phyloP scores from a whole-genome alignment of 1,140 invertebrate genomes.

The Drosophila trapezifrons region DNA sequence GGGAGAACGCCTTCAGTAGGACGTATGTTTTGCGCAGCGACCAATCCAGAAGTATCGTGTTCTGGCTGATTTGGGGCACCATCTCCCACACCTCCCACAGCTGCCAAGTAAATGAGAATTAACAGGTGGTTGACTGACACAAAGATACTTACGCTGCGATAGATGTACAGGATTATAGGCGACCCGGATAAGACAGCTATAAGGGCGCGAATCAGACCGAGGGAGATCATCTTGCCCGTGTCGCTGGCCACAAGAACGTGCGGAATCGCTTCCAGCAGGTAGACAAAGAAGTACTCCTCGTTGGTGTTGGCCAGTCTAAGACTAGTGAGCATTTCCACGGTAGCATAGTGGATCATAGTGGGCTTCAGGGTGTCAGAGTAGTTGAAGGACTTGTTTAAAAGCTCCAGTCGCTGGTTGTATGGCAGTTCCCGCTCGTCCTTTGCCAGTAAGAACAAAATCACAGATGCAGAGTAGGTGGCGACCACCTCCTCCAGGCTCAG shows the following conservation, averaged over 20 bases:
- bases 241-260: constrained; percentile 62
- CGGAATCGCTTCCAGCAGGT: constrained; percentile 52
- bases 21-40: constrained; percentile 40
- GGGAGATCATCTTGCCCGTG: constrained; percentile 62
- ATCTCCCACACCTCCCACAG: constrained; percentile 59
- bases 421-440: constrained; percentile 1
- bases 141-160: constrained; percentile 51
- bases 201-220: constrained; percentile 48
- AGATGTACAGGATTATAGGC: constrained; percentile 50
- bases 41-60: constrained; percentile 49
- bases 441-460: constrained; percentile 32
- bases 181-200: constrained; percentile 34
- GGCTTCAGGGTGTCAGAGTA: constrained; percentile 67
- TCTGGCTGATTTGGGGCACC: constrained; percentile 38
- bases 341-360: constrained; percentile 63
- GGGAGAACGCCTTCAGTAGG: constrained; percentile 43
- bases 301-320: constrained; percentile 19
- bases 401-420: constrained; percentile 26
- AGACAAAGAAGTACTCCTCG: constrained; percentile 36
- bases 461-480: constrained; percentile 41
- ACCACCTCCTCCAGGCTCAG: constrained; percentile 52
- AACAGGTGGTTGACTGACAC: not conserved
- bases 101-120: constrained; percentile 13
- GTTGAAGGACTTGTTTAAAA: constrained; percentile 56
- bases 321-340: constrained; percentile 35